Percentiles rank a stretch among this genome's conserved stretches.
These are phyloP conservation scores for Cossypha niveicapilla DNA, from an alignment of 2,797 vertebrate species.

Conservation along the genomic window DNA sequence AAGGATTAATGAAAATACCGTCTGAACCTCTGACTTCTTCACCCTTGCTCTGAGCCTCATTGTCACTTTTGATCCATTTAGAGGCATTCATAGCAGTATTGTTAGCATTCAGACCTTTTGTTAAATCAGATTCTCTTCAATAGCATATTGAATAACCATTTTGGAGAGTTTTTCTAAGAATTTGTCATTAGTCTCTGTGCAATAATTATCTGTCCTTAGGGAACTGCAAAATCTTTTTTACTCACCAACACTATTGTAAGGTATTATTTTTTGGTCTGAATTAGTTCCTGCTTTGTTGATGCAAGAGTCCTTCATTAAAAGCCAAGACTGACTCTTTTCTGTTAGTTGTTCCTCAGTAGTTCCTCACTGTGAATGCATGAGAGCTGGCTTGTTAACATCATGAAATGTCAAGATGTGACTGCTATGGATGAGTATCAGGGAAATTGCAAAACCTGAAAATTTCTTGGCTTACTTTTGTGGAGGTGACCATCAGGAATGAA, in stretches of 20 bases:
- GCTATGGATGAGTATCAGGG: not conserved
- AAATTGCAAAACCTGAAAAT: not conserved
- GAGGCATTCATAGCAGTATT: not conserved
- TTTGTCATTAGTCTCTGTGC: not conserved
- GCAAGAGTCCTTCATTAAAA: not conserved
- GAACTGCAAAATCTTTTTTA: not conserved
- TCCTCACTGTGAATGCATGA: not conserved
- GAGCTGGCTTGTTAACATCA: not conserved
- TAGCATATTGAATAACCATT: not conserved
- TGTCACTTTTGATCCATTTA: conserved; percentile 28
- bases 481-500: not conserved
- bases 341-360: not conserved
- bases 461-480: not conserved
- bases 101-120: not conserved
- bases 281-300: not conserved
- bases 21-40: conserved; percentile 29
- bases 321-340: not conserved
- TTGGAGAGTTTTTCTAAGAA: not conserved
- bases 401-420: not conserved
- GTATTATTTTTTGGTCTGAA: not conserved
- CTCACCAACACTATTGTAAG: not conserved
- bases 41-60: not conserved
- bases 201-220: not conserved
- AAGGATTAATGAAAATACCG: conserved; percentile 37
- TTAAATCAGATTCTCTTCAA: not conserved